Conservation (phyloP, 2,888 invertebrate species). For the Cryptus viduatorius region DNA sequence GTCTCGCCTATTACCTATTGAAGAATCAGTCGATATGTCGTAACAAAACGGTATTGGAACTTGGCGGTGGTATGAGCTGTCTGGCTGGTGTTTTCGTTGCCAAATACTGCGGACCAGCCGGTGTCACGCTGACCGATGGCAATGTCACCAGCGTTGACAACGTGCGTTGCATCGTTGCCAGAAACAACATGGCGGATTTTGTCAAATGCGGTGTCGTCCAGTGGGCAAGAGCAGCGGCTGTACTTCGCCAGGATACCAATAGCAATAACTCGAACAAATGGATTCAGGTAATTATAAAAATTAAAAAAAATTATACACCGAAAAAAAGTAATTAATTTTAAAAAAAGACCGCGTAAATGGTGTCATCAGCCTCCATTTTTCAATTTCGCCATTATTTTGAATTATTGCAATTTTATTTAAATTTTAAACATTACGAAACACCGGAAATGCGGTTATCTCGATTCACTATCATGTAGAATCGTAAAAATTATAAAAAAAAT, state of each 20-base stretch:
- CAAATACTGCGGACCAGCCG: slow-evolving; percentile 88
- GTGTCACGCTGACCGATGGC: slow-evolving; percentile 92
- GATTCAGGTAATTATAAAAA: slow-evolving; percentile 75
- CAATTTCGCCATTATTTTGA: too few relatives aligned
- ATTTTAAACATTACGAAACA: too few relatives aligned
- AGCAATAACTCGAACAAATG: slow-evolving; percentile 72
- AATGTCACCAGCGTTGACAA: slow-evolving; percentile 92
- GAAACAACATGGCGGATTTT: slow-evolving; percentile 87
- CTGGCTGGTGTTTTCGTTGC: slow-evolving; percentile 91
- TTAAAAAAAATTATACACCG: too few relatives aligned
- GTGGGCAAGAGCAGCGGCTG: slow-evolving; percentile 81
- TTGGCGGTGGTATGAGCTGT: slow-evolving; percentile 95
- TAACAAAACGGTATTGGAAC: slow-evolving; percentile 90
- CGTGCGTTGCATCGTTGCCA: slow-evolving; percentile 88
- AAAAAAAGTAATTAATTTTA: too few relatives aligned
- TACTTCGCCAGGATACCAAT: slow-evolving; percentile 74
- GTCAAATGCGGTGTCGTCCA: slow-evolving; percentile 84
- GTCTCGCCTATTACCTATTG: slow-evolving; percentile 89
- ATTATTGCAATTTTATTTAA: too few relatives aligned
- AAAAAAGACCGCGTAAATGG: too few relatives aligned
- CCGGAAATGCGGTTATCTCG: too few relatives aligned
- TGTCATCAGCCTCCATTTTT: too few relatives aligned
- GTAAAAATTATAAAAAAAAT: too few relatives aligned
- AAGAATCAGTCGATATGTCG: slow-evolving; percentile 88
- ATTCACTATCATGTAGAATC: too few relatives aligned